These are phyloP conservation scores for Myiozetetes cayanensis DNA, from an alignment of 2,113 vertebrate genomes.

Conservation along the genomic window DNA sequence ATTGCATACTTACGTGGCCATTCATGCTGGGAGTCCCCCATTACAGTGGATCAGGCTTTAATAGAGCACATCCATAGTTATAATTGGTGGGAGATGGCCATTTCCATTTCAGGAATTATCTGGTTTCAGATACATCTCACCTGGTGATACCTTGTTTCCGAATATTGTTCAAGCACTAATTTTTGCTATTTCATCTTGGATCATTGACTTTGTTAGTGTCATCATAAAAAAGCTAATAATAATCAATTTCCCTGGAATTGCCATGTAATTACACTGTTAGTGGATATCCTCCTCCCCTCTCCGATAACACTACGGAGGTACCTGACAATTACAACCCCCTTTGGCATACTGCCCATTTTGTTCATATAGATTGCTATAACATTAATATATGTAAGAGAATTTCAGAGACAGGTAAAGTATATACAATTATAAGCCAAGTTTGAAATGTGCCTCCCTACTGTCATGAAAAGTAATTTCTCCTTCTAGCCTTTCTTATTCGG, in stretches of 20 bases:
- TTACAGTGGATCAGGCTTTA: slow-evolving; percentile 28
- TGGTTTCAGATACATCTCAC: slow-evolving; percentile 28
- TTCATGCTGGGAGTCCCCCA: not conserved
- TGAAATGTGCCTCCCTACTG: slow-evolving; percentile 6
- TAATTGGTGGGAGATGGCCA: slow-evolving; percentile 52
- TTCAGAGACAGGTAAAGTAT: slow-evolving; percentile 36
- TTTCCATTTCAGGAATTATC: slow-evolving; percentile 38
- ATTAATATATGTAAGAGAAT: not conserved
- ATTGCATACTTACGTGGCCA: slow-evolving; percentile 60
- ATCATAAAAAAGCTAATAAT: slow-evolving; percentile 62
- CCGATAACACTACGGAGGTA: not conserved
- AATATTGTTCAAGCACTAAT: slow-evolving; percentile 37
- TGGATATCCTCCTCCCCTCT: slow-evolving; percentile 14
- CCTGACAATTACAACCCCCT: not conserved
- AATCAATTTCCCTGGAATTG: slow-evolving; percentile 47
- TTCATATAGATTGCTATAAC: not conserved
- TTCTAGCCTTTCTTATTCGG: not conserved
- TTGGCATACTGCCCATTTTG: not conserved
- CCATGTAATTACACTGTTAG: slow-evolving; percentile 42
- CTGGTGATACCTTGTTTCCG: slow-evolving; percentile 51
- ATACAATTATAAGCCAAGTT: not conserved
- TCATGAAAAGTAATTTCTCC: slow-evolving; percentile 15
- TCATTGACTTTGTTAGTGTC: slow-evolving; percentile 61
- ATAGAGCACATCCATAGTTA: slow-evolving; percentile 52
- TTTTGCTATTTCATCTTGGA: slow-evolving; percentile 48